These are phyloP conservation scores for Cygnus atratus DNA, from an alignment of 2,113 vertebrate species.

Conservation along the genomic window DNA sequence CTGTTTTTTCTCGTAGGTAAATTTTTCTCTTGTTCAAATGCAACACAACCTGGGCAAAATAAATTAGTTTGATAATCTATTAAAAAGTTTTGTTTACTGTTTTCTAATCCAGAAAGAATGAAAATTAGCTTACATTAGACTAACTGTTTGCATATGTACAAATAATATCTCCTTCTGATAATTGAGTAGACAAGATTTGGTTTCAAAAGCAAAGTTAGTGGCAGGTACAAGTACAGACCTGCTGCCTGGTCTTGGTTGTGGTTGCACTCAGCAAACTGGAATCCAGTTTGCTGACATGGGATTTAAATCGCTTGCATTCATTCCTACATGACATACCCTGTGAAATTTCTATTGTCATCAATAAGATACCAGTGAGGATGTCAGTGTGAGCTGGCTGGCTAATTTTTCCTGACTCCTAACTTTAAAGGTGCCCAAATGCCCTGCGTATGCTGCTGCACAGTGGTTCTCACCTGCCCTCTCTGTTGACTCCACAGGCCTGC, in stretches of 20 bases:
- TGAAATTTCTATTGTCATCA: neutral
- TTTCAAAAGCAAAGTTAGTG: neutral
- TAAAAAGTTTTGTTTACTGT: neutral
- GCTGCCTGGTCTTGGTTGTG: accelerated
- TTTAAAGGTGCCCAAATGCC: accelerated
- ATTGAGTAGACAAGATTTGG: neutral
- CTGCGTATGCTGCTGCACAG: accelerated
- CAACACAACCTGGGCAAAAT: neutral
- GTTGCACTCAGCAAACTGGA: neutral
- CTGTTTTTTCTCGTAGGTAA: neutral
- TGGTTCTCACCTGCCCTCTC: neutral
- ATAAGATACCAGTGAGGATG: neutral
- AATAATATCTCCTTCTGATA: neutral
- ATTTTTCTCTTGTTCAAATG: neutral
- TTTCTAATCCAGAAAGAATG: neutral
- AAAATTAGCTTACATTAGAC: neutral
- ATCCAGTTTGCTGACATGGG: neutral
- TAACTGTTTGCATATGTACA: neutral
- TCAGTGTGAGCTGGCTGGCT: accelerated
- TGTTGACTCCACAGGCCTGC: conserved; percentile 64
- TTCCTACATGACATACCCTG: neutral
- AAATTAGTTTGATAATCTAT: neutral
- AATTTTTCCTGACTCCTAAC: accelerated
- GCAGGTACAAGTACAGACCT: neutral
- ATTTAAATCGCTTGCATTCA: neutral